Conservation (phyloP, 2,888 invertebrate genomes). For the Pseudococcus longispinus region DNA sequence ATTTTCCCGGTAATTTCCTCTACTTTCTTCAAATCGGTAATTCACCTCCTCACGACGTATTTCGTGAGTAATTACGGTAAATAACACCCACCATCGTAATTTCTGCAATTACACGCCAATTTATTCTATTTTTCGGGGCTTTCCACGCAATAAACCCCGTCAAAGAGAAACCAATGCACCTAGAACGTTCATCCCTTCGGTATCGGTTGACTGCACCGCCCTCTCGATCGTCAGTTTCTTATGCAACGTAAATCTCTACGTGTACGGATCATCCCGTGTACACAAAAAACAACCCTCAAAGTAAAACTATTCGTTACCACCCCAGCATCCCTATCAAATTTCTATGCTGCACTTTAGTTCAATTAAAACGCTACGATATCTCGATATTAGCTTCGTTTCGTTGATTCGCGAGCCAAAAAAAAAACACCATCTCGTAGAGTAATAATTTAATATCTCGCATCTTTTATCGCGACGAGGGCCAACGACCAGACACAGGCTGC, state of each 20-base stretch:
- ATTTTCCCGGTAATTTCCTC: too few relatives aligned
- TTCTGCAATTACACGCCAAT: background rate
- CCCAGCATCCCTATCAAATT: background rate
- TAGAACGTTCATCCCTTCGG: background rate
- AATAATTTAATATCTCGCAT: background rate
- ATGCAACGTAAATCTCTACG: background rate
- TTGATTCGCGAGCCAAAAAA: background rate
- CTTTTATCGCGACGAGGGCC: background rate
- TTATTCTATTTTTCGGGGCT: background rate
- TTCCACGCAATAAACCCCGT: background rate
- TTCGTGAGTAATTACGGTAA: background rate
- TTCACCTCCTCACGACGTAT: background rate
- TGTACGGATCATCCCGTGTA: background rate
- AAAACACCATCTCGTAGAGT: background rate
- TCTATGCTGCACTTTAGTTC: background rate
- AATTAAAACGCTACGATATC: background rate
- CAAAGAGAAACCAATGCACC: background rate
- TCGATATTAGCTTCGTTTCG: background rate
- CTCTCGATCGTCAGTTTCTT: background rate
- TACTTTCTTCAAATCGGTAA: too few relatives aligned
- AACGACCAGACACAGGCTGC: background rate
- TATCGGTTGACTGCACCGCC: background rate
- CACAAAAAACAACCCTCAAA: background rate
- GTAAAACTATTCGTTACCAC: background rate
- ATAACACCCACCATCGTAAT: background rate